Conservation (phyloP, 2,888 invertebrate genomes). For the Heliothis peltigera region DNA sequence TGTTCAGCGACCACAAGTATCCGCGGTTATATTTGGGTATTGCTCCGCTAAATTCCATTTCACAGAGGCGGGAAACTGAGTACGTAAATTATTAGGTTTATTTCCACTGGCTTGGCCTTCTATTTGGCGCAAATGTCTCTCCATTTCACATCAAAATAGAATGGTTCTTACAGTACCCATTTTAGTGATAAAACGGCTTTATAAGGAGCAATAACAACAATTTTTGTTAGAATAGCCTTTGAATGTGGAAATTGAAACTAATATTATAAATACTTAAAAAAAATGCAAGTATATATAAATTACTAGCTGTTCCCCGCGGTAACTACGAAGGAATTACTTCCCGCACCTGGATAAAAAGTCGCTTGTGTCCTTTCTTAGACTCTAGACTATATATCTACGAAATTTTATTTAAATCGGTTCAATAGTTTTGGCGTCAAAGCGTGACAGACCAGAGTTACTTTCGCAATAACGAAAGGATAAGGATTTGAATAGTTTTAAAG, state of each 20-base stretch:
- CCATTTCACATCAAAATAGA: slow-evolving; percentile 28
- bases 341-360: too few species aligned
- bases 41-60: slow-evolving; percentile 31
- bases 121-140: slow-evolving; percentile 36
- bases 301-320: too few species aligned
- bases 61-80: slow-evolving; percentile 13
- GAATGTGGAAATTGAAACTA: slow-evolving; percentile 4
- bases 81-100: slow-evolving; percentile 44
- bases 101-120: slow-evolving; percentile 27
- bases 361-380: too few species aligned
- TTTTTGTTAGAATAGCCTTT: slow-evolving; percentile 2
- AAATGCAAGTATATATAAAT: too few species aligned
- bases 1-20: slow-evolving; percentile 10
- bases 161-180: slow-evolving; percentile 17
- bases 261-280: too few species aligned
- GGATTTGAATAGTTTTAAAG: too few species aligned
- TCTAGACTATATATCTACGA: too few species aligned
- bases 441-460: too few species aligned
- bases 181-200: slow-evolving; percentile 20
- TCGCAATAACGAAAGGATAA: too few species aligned
- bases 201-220: slow-evolving; percentile 22
- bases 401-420: too few species aligned
- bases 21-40: slow-evolving; percentile 15
- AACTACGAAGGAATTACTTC: too few species aligned
- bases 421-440: too few species aligned